Evolutionary conservation across 2,797 vertebrate species (phyloP).

Genomic region (Lepidocolaptes lacrymiger): DNA sequence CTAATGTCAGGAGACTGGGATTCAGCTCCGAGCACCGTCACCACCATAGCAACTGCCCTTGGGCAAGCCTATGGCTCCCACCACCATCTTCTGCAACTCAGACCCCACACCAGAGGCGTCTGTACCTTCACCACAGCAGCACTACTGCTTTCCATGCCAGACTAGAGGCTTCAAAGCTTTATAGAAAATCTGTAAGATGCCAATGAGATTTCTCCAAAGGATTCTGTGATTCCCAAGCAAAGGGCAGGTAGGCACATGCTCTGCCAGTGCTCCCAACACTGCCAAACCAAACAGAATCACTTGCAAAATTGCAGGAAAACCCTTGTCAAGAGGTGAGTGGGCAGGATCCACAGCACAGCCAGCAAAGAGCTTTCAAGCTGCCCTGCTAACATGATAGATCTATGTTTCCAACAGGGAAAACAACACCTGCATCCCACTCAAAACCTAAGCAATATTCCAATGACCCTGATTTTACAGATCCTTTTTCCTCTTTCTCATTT

Average conservation of each 20-base stretch:
- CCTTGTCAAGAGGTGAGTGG: not conserved
- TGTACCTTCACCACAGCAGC: not conserved
- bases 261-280: not conserved
- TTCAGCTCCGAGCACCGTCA: not conserved
- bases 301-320: not conserved
- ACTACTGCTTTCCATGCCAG: not conserved
- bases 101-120: not conserved
- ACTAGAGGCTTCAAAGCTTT: not conserved
- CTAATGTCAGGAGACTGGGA: not conserved
- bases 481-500: not conserved
- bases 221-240: not conserved
- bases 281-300: not conserved
- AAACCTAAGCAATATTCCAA: not conserved
- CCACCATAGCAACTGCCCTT: not conserved
- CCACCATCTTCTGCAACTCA: not conserved
- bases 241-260: not conserved
- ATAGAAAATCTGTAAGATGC: not conserved
- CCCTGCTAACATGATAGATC: not conserved
- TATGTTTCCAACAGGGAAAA: not conserved
- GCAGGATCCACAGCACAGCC: not conserved
- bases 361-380: not conserved
- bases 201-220: not conserved
- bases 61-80: not conserved
- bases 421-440: not conserved
- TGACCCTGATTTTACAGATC: not conserved